Conservation (phyloP, 1,140 invertebrate genomes). For the Drosophila jambulina region DNA sequence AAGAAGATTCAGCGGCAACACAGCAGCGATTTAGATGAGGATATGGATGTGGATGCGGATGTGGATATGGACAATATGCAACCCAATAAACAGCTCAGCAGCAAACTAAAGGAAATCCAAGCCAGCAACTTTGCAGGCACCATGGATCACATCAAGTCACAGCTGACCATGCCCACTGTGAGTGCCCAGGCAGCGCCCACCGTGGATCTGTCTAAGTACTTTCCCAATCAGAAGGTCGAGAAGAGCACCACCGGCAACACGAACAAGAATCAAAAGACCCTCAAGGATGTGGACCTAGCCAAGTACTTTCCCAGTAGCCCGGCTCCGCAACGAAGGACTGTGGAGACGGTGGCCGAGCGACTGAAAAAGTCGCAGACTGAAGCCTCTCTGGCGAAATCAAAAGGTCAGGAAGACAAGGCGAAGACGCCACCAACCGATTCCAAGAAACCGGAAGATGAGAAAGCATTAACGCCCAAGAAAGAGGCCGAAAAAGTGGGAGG, state of each 20-base stretch:
- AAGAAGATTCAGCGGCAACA: slow-evolving; percentile 58
- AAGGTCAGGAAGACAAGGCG: slow-evolving; percentile 7
- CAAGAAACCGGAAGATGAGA: background rate
- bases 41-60: slow-evolving; percentile 56
- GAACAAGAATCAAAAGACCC: slow-evolving; percentile 81
- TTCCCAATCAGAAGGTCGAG: slow-evolving; percentile 79
- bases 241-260: slow-evolving; percentile 60
- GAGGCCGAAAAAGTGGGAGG: slow-evolving; percentile 6
- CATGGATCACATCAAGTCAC: slow-evolving; percentile 78
- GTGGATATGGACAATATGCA: slow-evolving; percentile 9
- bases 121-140: slow-evolving; percentile 79
- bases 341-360: slow-evolving; percentile 73
- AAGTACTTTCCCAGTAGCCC: slow-evolving; percentile 83
- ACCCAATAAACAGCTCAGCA: slow-evolving; percentile 55
- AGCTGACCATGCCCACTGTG: slow-evolving; percentile 76
- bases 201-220: slow-evolving; percentile 83
- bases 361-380: slow-evolving; percentile 78
- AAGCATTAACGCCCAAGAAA: background rate
- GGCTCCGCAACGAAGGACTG: slow-evolving; percentile 68
- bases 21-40: slow-evolving; percentile 51
- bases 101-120: slow-evolving; percentile 77
- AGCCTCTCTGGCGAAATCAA: slow-evolving; percentile 32
- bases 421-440: background rate
- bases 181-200: slow-evolving; percentile 57
- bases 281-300: slow-evolving; percentile 80